A percentile compares a stretch with the other conserved stretches of the same genome.
phyloP scores from a whole-genome alignment of 2,888 invertebrate genomes.

The Octonoba sinensis region DNA sequence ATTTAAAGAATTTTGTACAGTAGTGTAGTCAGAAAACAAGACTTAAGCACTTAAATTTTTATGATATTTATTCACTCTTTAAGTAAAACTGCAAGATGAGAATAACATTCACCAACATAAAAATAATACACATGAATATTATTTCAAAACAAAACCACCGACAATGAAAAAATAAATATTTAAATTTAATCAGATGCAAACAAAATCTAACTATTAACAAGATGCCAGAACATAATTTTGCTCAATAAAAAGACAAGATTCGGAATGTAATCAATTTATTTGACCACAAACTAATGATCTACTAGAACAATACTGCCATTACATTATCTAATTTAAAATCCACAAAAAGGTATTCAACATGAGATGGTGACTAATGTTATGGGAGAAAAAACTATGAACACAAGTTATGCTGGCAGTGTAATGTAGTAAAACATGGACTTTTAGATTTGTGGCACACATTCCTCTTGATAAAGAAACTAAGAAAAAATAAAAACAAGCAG shows the following conservation, averaged over 20 bases:
- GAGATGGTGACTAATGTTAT: conserved; percentile 59
- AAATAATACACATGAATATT: too few relatives aligned
- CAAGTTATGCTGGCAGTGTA: conserved; percentile 62
- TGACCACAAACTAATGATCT: conserved; percentile 64
- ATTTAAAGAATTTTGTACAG: too few relatives aligned
- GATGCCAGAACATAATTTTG: too few relatives aligned
- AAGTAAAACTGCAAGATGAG: too few relatives aligned
- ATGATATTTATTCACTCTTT: too few relatives aligned
- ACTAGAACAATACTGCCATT: conserved; percentile 59
- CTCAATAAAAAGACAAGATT: neutral
- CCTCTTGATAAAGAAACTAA: conserved; percentile 31
- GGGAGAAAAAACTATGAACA: conserved; percentile 50
- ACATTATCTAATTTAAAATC: conserved; percentile 56
- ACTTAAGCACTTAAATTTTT: too few relatives aligned
- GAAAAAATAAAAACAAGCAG: conserved; percentile 49
- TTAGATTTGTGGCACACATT: conserved; percentile 49
- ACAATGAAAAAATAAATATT: too few relatives aligned
- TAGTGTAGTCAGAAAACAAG: too few relatives aligned
- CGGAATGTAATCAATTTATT: conserved; percentile 64
- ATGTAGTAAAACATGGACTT: conserved; percentile 57
- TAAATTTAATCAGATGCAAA: too few relatives aligned
- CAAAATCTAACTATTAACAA: too few relatives aligned
- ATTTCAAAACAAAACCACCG: too few relatives aligned
- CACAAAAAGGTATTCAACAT: conserved; percentile 60
- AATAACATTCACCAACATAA: too few relatives aligned